Base-by-base conservation (phyloP, 2,888 invertebrate species). In the Ypsolopha sequella region DNA sequence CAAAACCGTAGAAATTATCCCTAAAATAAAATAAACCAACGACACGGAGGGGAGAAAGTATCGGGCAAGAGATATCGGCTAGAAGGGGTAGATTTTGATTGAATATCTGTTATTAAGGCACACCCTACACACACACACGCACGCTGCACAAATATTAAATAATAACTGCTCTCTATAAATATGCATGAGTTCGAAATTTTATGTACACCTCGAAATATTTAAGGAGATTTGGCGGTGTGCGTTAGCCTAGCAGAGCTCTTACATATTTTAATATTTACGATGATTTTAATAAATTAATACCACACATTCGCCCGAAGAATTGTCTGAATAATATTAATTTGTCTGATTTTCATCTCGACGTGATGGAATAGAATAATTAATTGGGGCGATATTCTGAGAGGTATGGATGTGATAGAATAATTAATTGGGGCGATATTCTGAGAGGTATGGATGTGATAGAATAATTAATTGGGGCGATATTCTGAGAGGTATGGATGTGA, bases 51-150 rank as follows among this genome's bases (percentile, higher is more conserved):
- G 79, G 79, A 71, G 79, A 77, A 73, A 7, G 76, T 76, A 77
- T 69, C 76, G 70, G 69, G 66, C 75, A 68, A 80, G 80, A 84
- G 84, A 82, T 82, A 82, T 81, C 81, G 82, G 81, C 67, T 76
- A 72, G 73, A 70, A 81, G 73, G 85, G 86, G 84, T 82, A 80
- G 81, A 78, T 77, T 82, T 85, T 85, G 86, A 86, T 86, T 85
- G 86, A 86, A 86, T 86, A 86, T 86, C 85, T 85, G 86, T 80
- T 84, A 85, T 86, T 75, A 84, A 77, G 80, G 75, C 74, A 80
- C 82, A 73, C 73, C 73, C 72, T 67, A 56, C 60, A 63, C 73
- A 60, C 80, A 76, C 81, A 80, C 76, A 60, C 62, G 75, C 60
- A 60, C 36, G 51, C 48, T 51, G 53, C 48, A 51, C 72, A 75